Conservation (phyloP, 23 tunicate genomes). For the Botrylloides violaceus region DNA sequence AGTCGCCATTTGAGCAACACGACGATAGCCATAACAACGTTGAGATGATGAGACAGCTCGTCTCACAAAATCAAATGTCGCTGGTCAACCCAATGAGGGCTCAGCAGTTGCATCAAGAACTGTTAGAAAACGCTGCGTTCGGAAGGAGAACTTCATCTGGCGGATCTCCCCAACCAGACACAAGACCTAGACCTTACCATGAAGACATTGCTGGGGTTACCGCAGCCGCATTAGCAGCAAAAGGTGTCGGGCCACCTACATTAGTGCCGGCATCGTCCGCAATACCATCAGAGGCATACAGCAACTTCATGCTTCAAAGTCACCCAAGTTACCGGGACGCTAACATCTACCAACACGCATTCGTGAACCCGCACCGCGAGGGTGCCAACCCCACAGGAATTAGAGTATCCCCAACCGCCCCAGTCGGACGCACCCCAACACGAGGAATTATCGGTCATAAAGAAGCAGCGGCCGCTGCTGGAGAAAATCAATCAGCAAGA, state of each 20-base stretch:
- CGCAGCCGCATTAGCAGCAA: constrained; percentile 49
- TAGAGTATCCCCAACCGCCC: constrained; percentile 23
- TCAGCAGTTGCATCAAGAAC: background rate
- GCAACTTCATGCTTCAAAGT: constrained; percentile 10
- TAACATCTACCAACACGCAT: background rate
- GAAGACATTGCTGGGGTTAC: constrained; percentile 7
- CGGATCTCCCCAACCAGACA: background rate
- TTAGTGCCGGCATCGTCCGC: constrained; percentile 37
- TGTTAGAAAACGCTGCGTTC: too few species aligned
- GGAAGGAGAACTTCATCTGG: background rate
- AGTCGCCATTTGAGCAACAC: background rate
- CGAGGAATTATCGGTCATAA: constrained; percentile 21
- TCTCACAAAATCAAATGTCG: too few species aligned
- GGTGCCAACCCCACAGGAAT: background rate
- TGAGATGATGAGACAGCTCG: background rate
- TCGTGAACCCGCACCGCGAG: background rate
- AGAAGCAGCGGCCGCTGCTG: constrained; percentile 1
- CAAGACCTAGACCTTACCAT: background rate
- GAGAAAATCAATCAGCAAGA: background rate
- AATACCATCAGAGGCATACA: background rate
- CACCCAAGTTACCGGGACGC: constrained; percentile 9
- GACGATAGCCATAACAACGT: too few species aligned
- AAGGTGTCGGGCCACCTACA: constrained; percentile 51
- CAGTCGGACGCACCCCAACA: constrained; percentile 25
- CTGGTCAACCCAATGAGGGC: background rate